These are phyloP conservation scores for Dryocosmus kuriphilus DNA, from an alignment of 2,888 invertebrate genomes.

Conservation along the genomic window DNA sequence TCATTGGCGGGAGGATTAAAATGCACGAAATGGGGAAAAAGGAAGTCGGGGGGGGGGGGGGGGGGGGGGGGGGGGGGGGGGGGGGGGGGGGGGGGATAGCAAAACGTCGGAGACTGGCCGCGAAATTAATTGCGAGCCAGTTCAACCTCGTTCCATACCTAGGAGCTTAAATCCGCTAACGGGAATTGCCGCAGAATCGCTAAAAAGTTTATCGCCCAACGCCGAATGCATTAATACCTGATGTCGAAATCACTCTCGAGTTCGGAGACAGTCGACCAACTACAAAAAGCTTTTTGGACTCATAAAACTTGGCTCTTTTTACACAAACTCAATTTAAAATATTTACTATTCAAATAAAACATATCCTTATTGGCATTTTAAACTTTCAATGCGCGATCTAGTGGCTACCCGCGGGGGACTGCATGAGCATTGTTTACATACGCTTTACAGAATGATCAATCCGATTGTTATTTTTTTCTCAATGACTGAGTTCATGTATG, in stretches of 20 bases:
- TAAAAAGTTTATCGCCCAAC: conserved; percentile 66
- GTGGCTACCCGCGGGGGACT: no score
- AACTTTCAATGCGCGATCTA: no score
- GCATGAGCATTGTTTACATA: no score
- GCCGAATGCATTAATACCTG: conserved; percentile 60
- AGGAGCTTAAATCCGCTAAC: conserved; percentile 58
- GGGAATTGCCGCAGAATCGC: conserved; percentile 55
- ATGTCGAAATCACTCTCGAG: conserved; percentile 29
- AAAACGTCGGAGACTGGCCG: conserved; percentile 41
- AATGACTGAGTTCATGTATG: no score
- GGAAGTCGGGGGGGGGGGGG: conserved; percentile 14
- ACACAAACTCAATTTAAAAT: not conserved
- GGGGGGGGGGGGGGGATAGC: not conserved
- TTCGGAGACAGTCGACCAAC: conserved; percentile 31
- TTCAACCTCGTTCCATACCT: conserved; percentile 50
- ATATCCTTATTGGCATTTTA: no score
- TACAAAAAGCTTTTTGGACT: conserved; percentile 34
- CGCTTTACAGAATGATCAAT: no score
- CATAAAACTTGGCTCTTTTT: conserved; percentile 19
- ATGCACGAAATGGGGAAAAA: conserved; percentile 28
- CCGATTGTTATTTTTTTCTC: no score
- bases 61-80: conserved; percentile 4
- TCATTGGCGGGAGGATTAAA: conserved; percentile 24
- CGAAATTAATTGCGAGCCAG: conserved; percentile 61
- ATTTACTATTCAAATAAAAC: not conserved